Evolutionary conservation across 1,140 invertebrate species (phyloP).

Genomic region (Saxidomus purpurata): DNA sequence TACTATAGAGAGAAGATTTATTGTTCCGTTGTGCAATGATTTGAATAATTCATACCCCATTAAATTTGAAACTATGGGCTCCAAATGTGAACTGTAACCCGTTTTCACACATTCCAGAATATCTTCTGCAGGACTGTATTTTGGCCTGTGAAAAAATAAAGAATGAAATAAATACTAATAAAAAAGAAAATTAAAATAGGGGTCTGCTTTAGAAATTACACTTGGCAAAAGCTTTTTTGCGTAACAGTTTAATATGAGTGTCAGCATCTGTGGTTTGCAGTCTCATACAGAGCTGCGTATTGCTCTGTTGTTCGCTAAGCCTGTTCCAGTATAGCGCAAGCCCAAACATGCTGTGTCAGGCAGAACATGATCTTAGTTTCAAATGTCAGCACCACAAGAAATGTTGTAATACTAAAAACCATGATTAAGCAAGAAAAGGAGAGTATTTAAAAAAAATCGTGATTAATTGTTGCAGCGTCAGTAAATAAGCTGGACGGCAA

Average conservation of each 20-base stretch:
- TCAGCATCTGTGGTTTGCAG: not conserved
- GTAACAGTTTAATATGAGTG: not conserved
- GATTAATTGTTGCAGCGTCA: no score
- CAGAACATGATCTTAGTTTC: not conserved
- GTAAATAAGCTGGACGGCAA: no score
- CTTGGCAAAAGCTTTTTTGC: not conserved
- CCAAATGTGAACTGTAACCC: no score
- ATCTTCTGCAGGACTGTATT: no score
- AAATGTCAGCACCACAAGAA: slow-evolving; percentile 22
- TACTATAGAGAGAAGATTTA: no score
- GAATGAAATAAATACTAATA: no score
- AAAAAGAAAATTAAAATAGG: not conserved
- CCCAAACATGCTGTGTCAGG: not conserved
- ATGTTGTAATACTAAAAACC: slow-evolving; percentile 5
- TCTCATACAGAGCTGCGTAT: not conserved
- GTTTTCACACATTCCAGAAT: no score
- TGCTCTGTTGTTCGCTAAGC: not conserved
- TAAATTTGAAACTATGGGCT: no score
- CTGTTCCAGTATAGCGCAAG: not conserved
- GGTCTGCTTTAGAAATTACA: not conserved
- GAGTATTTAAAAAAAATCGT: not conserved
- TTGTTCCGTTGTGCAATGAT: no score
- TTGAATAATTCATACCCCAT: no score
- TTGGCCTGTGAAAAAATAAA: no score
- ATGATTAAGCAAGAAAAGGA: not conserved